phyloP scores from a whole-genome alignment of 2,113 vertebrate species.

The Philantomba maxwellii region DNA sequence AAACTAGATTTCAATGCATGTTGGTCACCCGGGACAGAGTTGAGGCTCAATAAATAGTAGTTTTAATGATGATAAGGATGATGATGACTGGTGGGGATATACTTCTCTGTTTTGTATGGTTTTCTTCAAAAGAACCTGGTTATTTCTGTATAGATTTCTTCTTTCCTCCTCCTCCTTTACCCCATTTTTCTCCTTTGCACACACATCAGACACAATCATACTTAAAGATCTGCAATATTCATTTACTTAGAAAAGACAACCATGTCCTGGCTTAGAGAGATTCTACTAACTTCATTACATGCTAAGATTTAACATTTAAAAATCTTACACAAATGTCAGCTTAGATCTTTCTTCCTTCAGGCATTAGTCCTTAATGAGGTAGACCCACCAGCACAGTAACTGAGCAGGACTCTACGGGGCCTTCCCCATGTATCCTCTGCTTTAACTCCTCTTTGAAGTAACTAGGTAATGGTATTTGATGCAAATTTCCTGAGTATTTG shows the following conservation, averaged over 20 bases:
- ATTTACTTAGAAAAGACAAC: neutral
- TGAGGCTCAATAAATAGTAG: neutral
- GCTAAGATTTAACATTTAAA: neutral
- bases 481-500: neutral
- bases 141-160: neutral
- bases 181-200: neutral
- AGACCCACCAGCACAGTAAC: neutral
- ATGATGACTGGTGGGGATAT: neutral
- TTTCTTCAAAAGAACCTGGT: neutral
- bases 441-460: neutral
- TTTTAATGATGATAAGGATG: neutral
- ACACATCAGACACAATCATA: neutral
- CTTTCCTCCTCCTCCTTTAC: neutral
- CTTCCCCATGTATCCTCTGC: neutral
- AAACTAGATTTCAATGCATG: neutral
- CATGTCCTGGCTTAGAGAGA: neutral
- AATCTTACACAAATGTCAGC: neutral
- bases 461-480: neutral
- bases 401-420: neutral
- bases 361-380: neutral
- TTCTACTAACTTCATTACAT: neutral
- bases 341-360: neutral
- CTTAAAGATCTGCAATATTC: neutral
- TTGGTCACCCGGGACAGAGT: neutral
- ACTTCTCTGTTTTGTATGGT: neutral